Conservation (phyloP, 2,888 invertebrate species). For the Sympetrum striolatum region DNA sequence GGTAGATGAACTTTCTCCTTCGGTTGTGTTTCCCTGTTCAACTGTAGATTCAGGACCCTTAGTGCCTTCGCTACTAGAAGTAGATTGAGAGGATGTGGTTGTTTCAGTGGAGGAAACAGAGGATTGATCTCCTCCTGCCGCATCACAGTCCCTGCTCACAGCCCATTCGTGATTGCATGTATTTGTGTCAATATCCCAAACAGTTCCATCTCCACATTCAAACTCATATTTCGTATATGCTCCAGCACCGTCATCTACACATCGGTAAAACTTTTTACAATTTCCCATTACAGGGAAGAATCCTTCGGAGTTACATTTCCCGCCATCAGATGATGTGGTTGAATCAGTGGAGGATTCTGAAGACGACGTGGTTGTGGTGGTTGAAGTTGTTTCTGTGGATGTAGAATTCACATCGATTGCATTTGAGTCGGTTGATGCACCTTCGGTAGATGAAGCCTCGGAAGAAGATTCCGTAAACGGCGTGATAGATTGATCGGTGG, state of each 20-base stretch:
- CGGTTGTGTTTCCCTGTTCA: not conserved
- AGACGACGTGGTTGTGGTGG: not conserved
- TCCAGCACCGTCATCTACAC: constrained; percentile 63
- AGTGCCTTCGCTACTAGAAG: not conserved
- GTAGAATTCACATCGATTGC: not conserved
- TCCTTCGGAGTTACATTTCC: constrained; percentile 46
- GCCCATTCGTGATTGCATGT: constrained; percentile 77
- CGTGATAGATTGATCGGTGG: not conserved
- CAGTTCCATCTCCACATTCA: constrained; percentile 76
- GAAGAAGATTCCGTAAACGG: not conserved
- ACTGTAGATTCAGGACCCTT: not conserved
- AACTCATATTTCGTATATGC: constrained; percentile 73
- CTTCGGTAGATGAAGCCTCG: not conserved
- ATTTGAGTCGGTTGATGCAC: not conserved
- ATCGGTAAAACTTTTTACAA: constrained; percentile 49
- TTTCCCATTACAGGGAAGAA: constrained; percentile 48
- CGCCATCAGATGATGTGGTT: not conserved
- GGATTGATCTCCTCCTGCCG: constrained; percentile 44
- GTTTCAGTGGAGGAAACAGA: constrained; percentile 53
- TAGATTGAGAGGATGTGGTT: constrained; percentile 47
- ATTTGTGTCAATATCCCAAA: constrained; percentile 74
- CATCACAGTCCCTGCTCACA: constrained; percentile 55
- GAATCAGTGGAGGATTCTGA: not conserved
- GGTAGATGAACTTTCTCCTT: not conserved
- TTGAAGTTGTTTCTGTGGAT: not conserved